These are phyloP conservation scores for Rhagophthalmus giganteus DNA, from an alignment of 2,888 invertebrate genomes.

Conservation along the genomic window DNA sequence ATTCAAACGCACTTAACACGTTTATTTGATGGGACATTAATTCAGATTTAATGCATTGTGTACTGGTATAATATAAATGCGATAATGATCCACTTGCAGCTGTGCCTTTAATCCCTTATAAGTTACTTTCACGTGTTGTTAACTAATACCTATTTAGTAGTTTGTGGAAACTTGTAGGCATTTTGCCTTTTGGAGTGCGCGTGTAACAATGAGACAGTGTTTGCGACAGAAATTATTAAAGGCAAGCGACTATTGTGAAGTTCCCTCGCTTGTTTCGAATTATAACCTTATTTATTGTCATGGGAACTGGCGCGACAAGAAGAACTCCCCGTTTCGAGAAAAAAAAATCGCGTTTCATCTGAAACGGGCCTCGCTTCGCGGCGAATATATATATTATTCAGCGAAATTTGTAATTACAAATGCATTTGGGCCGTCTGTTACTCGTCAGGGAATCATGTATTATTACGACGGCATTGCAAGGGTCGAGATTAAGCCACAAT, in stretches of 20 bases:
- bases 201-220: conserved; percentile 14
- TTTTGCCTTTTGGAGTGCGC: conserved; percentile 20
- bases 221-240: conserved; percentile 23
- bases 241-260: conserved; percentile 21
- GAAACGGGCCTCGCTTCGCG: too few relatives aligned
- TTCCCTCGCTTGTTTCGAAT: conserved; percentile 16
- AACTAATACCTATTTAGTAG: conserved; percentile 25
- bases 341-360: too few relatives aligned
- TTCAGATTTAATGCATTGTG: conserved; percentile 16
- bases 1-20: conserved; percentile 10
- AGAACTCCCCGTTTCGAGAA: too few relatives aligned
- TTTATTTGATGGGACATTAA: conserved; percentile 14
- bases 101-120: conserved; percentile 23
- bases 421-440: conserved; percentile 7
- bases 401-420: conserved; percentile 3
- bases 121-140: conserved; percentile 26
- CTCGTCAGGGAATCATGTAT: conserved; percentile 10
- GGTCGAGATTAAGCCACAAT: conserved; percentile 26
- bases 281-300: conserved; percentile 14
- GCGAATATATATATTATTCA: conserved; percentile 4
- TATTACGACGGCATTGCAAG: conserved; percentile 15
- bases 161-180: conserved; percentile 20
- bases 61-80: conserved; percentile 19
- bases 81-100: conserved; percentile 26
- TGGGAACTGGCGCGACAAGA: conserved; percentile 2